Evolutionary conservation across 2,113 vertebrate genomes (phyloP).

Genomic region (Puma concolor): DNA sequence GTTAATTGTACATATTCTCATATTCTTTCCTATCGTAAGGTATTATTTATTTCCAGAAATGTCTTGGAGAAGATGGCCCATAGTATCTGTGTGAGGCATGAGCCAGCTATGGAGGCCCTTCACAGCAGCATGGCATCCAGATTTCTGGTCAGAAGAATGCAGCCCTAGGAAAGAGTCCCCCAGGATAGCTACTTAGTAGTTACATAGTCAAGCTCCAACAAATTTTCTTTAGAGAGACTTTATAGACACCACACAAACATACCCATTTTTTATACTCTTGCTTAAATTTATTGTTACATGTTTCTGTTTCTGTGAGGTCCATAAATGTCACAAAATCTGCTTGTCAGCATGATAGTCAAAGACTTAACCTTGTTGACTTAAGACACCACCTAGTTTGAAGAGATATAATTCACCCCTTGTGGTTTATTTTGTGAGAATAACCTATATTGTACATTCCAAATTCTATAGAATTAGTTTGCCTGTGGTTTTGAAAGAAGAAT

Average conservation of each 20-base stretch:
- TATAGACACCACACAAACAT: slow-evolving; percentile 25
- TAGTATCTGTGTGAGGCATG: neutral
- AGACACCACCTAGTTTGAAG: slow-evolving; percentile 54
- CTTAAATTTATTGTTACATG: slow-evolving; percentile 64
- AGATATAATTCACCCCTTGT: slow-evolving; percentile 50
- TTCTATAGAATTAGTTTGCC: slow-evolving; percentile 52
- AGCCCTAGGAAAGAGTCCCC: neutral
- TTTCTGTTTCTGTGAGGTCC: slow-evolving; percentile 69
- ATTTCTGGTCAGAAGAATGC: slow-evolving; percentile 37
- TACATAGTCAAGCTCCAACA: slow-evolving; percentile 21
- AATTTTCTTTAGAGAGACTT: slow-evolving; percentile 42
- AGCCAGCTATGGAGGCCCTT: neutral
- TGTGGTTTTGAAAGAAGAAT: slow-evolving; percentile 66
- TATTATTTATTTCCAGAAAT: slow-evolving; percentile 28
- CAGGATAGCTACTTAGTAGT: neutral
- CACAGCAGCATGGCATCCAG: neutral
- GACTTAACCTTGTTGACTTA: slow-evolving; percentile 52
- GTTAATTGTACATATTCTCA: slow-evolving; percentile 23
- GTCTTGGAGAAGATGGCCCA: neutral
- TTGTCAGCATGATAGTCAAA: slow-evolving; percentile 58
- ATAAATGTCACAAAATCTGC: slow-evolving; percentile 69
- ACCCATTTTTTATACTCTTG: slow-evolving; percentile 7
- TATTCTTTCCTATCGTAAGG: slow-evolving; percentile 14
- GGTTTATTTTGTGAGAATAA: slow-evolving; percentile 60
- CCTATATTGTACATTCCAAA: slow-evolving; percentile 47